phyloP scores from a whole-genome alignment of 2,113 vertebrate species.

The Elephas maximus region DNA sequence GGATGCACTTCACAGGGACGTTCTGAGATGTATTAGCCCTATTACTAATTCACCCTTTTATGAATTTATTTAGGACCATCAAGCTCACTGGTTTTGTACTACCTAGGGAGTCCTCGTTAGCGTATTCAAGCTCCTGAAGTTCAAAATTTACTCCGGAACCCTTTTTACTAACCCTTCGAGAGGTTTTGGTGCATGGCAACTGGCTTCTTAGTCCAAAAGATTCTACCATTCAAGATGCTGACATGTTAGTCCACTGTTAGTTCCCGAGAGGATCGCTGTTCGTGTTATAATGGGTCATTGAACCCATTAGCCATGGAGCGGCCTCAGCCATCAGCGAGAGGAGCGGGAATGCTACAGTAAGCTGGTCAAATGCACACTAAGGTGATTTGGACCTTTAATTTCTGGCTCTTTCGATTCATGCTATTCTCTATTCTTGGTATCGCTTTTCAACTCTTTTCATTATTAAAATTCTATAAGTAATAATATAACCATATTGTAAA shows the following conservation, averaged over 20 bases:
- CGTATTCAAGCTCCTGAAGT: background rate
- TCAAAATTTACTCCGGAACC: conserved; percentile 10
- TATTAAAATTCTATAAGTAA: conserved; percentile 56
- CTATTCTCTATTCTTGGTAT: conserved; percentile 16
- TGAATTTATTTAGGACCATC: conserved; percentile 25
- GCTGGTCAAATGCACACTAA: background rate
- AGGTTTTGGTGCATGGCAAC: background rate
- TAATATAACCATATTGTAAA: conserved; percentile 5
- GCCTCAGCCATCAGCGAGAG: background rate
- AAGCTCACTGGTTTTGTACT: background rate
- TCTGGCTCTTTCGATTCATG: background rate
- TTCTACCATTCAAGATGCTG: background rate
- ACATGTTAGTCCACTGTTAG: background rate
- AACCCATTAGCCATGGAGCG: background rate
- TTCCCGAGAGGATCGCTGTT: background rate
- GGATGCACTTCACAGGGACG: conserved; percentile 38
- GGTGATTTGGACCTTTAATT: background rate
- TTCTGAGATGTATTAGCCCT: background rate
- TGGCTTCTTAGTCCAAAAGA: conserved; percentile 60
- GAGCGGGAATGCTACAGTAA: background rate
- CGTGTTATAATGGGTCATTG: conserved; percentile 26
- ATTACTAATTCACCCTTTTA: background rate
- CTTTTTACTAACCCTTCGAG: background rate
- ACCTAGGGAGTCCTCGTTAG: background rate
- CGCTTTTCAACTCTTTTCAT: conserved; percentile 42